Conservation (phyloP, 2,797 vertebrate species). For the Scarus forsteni region DNA sequence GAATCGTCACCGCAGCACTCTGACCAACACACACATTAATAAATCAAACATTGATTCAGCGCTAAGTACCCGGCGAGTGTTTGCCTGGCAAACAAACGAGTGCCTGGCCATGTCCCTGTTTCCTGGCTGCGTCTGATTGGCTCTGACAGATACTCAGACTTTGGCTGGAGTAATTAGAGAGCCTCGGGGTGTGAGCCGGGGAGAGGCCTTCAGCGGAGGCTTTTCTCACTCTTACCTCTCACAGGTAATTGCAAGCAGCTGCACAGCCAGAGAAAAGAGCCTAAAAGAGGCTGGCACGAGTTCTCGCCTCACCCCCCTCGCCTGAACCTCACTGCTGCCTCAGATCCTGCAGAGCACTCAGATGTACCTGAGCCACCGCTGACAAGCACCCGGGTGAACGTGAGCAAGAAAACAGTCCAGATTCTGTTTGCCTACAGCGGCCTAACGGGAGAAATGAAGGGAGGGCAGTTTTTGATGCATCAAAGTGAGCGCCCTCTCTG, state of each 20-base stretch:
- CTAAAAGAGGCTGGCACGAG: slow-evolving; percentile 51
- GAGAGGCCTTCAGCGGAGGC: slow-evolving; percentile 67
- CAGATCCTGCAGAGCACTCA: slow-evolving; percentile 66
- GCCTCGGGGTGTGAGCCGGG: slow-evolving; percentile 71
- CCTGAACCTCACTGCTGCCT: slow-evolving; percentile 45
- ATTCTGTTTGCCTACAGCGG: slow-evolving; percentile 58
- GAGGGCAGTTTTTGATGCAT: slow-evolving; percentile 28
- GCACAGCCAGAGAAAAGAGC: slow-evolving; percentile 52
- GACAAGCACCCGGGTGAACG: slow-evolving; percentile 56
- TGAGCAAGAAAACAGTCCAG: slow-evolving; percentile 61
- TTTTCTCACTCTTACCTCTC: slow-evolving; percentile 58
- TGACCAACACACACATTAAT: slow-evolving; percentile 65
- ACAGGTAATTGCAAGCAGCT: slow-evolving; percentile 78
- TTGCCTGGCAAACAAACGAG: slow-evolving; percentile 74
- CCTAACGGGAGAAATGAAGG: slow-evolving; percentile 44
- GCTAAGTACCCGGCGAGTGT: slow-evolving; percentile 69
- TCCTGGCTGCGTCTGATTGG: slow-evolving; percentile 67
- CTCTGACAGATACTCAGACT: slow-evolving; percentile 80
- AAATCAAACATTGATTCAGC: slow-evolving; percentile 58
- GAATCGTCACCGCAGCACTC: slow-evolving; percentile 37
- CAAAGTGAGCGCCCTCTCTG: slow-evolving; percentile 42
- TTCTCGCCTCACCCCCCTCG: slow-evolving; percentile 23
- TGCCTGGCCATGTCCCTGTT: slow-evolving; percentile 52
- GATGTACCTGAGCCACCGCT: slow-evolving; percentile 59
- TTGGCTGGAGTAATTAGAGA: slow-evolving; percentile 79